Base-by-base conservation (phyloP, 1,140 invertebrate genomes). In the Atta texana region DNA sequence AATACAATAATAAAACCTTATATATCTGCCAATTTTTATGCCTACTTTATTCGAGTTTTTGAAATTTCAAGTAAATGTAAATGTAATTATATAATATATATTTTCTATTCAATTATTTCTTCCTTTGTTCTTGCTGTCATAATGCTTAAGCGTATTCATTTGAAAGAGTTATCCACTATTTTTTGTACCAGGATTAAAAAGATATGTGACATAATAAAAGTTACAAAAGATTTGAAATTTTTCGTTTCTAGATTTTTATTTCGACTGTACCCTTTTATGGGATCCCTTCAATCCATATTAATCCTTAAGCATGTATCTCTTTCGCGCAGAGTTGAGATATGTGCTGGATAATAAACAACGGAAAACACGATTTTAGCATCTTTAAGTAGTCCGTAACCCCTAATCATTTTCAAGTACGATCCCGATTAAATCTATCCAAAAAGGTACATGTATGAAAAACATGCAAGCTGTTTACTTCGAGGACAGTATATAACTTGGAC, bases 341-440 rank as follows among this genome's bases (percentile, higher is more conserved):
- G 80, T 57, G 39, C 57, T 21, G 69, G 80, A 84, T 75, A 84
- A 84, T 84, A 84, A 84, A 84, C 69, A 84, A 84, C 80, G 49
- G 24, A 63, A 44, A 61, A 84, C 69, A 75, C 80, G 80, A 61
- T 75, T 84, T 84, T 84, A 84, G 80, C 69, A 84, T 84, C 55
- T 69, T 84, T 84, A 84, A 84, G 55, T 84, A 84, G 80, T 61
- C 24, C 55, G 69, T n/a, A 24, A 24, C 28, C 80, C 6, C 34
- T 84, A 84, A 75, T 84, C 80, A 84, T 84, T 75, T 55, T 84
- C 80, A 21, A 84, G 80, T 63, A 75, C 28, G 24, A 16, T 63
- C 12, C 55, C 59, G 80, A 84, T 84, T 74, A 84, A 80, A 21
- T 0, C n/a, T 28, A 34, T 18, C 28, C 28, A 66, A 78, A 66